A percentile compares a stretch with the other conserved stretches of the same genome.
Evolutionary conservation across 2,888 invertebrate genomes (phyloP).

Genomic region (Xestoiulus laeticollis): DNA sequence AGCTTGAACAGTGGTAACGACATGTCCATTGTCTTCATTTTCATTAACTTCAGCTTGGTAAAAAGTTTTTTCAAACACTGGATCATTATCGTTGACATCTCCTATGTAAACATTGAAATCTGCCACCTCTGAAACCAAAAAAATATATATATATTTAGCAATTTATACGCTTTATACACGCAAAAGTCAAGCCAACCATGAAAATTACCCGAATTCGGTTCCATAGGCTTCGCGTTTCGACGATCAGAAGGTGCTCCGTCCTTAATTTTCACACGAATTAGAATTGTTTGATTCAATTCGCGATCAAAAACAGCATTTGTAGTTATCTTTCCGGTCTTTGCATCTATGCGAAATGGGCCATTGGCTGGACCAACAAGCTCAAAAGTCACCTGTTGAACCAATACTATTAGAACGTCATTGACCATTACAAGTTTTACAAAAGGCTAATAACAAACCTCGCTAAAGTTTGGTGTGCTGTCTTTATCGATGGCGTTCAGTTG

Average conservation of each 20-base stretch:
- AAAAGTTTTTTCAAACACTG: conserved; percentile 81
- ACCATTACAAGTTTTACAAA: neutral
- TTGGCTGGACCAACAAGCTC: conserved; percentile 70
- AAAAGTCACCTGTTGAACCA: conserved; percentile 72
- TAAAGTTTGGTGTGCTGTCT: conserved; percentile 84
- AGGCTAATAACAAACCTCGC: conserved; percentile 68
- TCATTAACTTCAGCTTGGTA: conserved; percentile 70
- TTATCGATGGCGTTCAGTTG: conserved; percentile 85
- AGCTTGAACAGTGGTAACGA: conserved; percentile 88
- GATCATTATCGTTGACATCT: conserved; percentile 95
- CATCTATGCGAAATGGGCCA: conserved; percentile 79
- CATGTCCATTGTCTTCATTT: conserved; percentile 81
- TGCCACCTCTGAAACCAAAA: conserved; percentile 71
- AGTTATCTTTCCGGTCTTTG: conserved; percentile 86
- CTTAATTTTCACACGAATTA: conserved; percentile 87
- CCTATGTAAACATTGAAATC: conserved; percentile 90
- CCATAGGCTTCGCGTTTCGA: conserved; percentile 66
- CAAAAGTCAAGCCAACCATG: neutral
- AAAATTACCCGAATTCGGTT: conserved; percentile 74
- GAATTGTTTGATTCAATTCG: conserved; percentile 84
- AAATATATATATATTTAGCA: neutral
- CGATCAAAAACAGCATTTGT: conserved; percentile 84
- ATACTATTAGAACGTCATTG: neutral
- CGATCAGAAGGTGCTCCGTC: conserved; percentile 89
- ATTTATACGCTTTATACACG: neutral